Base-by-base conservation (phyloP, 2,797 vertebrate species). In the Betta splendens region DNA sequence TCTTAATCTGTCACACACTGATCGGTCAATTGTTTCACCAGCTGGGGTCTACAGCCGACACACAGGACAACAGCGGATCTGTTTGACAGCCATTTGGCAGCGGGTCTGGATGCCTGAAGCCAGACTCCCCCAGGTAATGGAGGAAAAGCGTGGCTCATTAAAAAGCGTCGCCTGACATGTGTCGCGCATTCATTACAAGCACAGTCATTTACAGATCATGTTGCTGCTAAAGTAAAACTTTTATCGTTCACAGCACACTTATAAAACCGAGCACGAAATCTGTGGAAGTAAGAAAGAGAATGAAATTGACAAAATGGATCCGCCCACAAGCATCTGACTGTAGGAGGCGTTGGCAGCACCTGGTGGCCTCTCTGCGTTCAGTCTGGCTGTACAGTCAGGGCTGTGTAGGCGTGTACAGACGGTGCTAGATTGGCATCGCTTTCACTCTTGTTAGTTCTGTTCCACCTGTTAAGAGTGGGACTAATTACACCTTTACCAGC, bases 261-360 rank as follows among this genome's bases (percentile, higher is more conserved):
- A 17, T 22, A 9, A 55, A 74, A 54, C 15, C 45, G 60, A 45
- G 13, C 10, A 17, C 12, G 53, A 37, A 22, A 32, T 51, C 18
- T 9, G 10, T 39, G 6, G 18, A 38, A 21, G n/a, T 25, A 11
- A 29, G 18, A 28, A 36, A 11, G 5, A 58, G 64, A 54, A 3
- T 17, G 16, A 16, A 20, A 46, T 18, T 21, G 29, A 51, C 8
- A 47, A 43, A 58, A 36, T 57, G 55, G 55, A 23, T 52, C 56
- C 4, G 13, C 65, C 72, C 55, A 61, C 72, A 46, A 47, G 47
- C 66, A 75, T 40, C 46, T 75, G 61, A 51, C 51, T 38, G 72
- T 57, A 44, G 72, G 72, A 52, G 66, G 72, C 17, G 20, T 40
- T 51, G 54, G 60, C 61, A 65, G 61, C 66, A 69, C 72, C 72